Evolutionary conservation across 2,797 vertebrate species (phyloP), one percentile per base, ranked within the genome.

Genomic region (Pelodytes ibericus): DNA sequence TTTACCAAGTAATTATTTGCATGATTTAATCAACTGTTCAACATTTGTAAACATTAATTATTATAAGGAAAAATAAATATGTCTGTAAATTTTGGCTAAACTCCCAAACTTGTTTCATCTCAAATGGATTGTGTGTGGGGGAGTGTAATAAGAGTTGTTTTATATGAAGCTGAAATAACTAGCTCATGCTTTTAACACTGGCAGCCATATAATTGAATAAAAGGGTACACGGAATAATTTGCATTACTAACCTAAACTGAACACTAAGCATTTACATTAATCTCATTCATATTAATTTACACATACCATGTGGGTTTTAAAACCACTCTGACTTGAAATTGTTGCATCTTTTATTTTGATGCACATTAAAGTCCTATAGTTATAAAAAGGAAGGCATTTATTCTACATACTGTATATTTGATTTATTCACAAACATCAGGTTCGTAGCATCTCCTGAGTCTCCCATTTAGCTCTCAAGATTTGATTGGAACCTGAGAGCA

Each of bases 31-130:
- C n/a, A 30, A 6, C 44, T 53, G 20, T 13, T 44, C 30, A 68
- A 68, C 26, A 47, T 15, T 33, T 68, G 24, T 36, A 62, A 30
- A 15, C 22, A 39, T 64, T 13, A 63, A 59, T 59, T 58, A 59
- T 29, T 20, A 41, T 44, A 29, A 60, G 8, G 3, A 22, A 47
- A 71, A 59, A 59, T 39, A 26, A 3, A 22, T 27, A 18, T 33
- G 7, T 56, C 2, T 30, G 3, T 69, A 26, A 59, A 61, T 26
- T 58, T 56, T 63, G 71, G 29, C 27, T n/a, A 11, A 31, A 31
- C 16, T 62, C 58, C 70, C 16, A 25, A 72, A 31, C 13, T 41
- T 3, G 16, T 26, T 39, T 70, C 24, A n/a, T 58, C 22, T 27
- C 20, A 39, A 8, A 2, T 60, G 33, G 49, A 60, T 22, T 18